phyloP scores from a whole-genome alignment of 2,888 invertebrate genomes.

The Acanthococcus lagerstroemiae region DNA sequence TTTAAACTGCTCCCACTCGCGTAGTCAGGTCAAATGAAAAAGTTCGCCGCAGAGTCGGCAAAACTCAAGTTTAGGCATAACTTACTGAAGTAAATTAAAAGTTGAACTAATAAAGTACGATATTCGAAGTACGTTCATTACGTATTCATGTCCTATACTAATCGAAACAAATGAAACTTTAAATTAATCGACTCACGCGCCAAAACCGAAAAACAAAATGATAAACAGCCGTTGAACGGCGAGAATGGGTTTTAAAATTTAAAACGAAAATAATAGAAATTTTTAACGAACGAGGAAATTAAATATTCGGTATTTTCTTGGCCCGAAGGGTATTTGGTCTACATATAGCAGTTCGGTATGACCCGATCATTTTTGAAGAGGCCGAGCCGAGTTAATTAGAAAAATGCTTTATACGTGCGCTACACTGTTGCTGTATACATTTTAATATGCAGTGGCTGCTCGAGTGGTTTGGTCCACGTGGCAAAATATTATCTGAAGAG shows the following conservation, averaged over 20 bases:
- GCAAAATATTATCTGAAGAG: constrained; percentile 22
- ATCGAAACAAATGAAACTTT: neutral
- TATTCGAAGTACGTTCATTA: neutral
- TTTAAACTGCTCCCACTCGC: too few relatives aligned
- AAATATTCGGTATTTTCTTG: neutral
- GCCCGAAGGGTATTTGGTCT: neutral
- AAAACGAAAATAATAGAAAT: neutral
- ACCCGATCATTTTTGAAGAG: constrained; percentile 11
- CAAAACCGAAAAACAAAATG: neutral
- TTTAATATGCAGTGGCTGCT: neutral
- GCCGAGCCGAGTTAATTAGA: constrained; percentile 29
- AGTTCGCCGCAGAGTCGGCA: too few relatives aligned
- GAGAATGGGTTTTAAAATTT: neutral
- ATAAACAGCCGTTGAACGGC: neutral
- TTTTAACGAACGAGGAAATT: too few relatives aligned
- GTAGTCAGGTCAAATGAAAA: too few relatives aligned
- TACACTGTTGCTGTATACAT: constrained; percentile 14
- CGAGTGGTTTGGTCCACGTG: constrained; percentile 27
- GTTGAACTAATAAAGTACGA: too few relatives aligned
- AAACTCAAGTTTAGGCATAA: too few relatives aligned
- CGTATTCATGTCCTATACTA: neutral
- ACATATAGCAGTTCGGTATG: constrained; percentile 3
- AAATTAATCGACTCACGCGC: neutral
- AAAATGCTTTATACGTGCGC: constrained; percentile 14
- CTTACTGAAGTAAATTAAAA: too few relatives aligned